phyloP scores from a whole-genome alignment of 2,888 invertebrate species.

The Lymantria dispar region DNA sequence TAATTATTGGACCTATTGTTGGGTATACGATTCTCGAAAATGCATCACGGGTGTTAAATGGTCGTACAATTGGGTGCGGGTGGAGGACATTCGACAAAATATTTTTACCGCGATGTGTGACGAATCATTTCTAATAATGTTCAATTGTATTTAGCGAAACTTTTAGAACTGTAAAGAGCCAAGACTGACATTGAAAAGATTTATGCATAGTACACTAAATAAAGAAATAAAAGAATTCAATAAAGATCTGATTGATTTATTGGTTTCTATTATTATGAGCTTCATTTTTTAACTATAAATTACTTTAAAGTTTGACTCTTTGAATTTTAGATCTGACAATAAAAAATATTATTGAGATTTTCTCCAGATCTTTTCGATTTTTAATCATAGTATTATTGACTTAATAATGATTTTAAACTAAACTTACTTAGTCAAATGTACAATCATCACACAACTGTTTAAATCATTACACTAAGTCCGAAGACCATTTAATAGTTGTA shows the following conservation, averaged over 20 bases:
- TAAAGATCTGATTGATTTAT: constrained; percentile 21
- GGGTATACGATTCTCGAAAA: constrained; percentile 59
- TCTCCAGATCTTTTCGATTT: too few species aligned
- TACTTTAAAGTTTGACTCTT: too few species aligned
- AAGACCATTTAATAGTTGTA: too few species aligned
- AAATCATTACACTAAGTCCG: too few species aligned
- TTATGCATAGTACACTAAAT: constrained; percentile 26
- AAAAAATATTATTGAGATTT: too few species aligned
- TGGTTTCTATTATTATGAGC: background rate
- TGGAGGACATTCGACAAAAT: constrained; percentile 63
- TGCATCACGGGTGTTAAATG: constrained; percentile 62
- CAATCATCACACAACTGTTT: too few species aligned
- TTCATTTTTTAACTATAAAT: too few species aligned
- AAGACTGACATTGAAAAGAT: constrained; percentile 9
- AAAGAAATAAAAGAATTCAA: constrained; percentile 18
- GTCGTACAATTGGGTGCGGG: constrained; percentile 51
- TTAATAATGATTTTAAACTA: too few species aligned
- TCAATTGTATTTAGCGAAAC: constrained; percentile 25
- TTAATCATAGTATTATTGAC: too few species aligned
- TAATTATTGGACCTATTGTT: constrained; percentile 71
- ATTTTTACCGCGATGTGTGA: constrained; percentile 71
- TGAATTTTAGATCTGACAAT: too few species aligned
- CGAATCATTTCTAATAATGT: constrained; percentile 58
- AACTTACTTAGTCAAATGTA: too few species aligned
- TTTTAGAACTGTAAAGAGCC: constrained; percentile 6